These are phyloP conservation scores for Dipus sagitta DNA, from an alignment of 2,797 vertebrate species.

Conservation along the genomic window DNA sequence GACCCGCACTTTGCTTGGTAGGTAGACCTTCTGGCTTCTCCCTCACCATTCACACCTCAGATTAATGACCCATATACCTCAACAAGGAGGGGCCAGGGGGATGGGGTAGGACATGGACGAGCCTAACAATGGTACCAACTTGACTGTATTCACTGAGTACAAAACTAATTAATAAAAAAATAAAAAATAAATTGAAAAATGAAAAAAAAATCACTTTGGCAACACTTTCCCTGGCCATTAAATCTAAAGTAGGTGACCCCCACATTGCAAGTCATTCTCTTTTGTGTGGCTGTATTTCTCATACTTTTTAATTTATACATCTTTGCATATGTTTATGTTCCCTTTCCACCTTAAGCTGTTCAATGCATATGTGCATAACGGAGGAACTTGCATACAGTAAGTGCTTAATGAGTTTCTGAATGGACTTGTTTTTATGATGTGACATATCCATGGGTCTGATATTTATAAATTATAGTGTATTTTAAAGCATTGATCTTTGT, in stretches of 20 bases:
- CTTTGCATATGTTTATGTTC: slow-evolving; percentile 10
- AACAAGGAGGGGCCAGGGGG: too few species aligned
- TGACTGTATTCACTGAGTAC: too few species aligned
- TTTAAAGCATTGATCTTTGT: background rate
- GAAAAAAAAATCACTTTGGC: background rate
- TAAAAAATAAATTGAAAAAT: too few species aligned
- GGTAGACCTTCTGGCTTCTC: background rate
- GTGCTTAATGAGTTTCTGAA: slow-evolving; percentile 4
- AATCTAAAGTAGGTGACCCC: background rate
- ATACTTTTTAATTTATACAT: slow-evolving; percentile 22
- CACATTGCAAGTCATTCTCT: background rate
- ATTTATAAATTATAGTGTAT: background rate
- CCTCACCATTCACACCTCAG: slow-evolving; percentile 2
- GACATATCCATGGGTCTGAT: background rate
- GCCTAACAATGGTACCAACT: too few species aligned
- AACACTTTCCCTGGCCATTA: background rate
- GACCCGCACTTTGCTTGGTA: background rate
- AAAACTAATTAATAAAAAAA: too few species aligned
- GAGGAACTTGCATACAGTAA: background rate
- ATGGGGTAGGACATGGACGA: too few species aligned
- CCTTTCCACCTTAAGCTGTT: background rate
- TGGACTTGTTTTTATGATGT: slow-evolving; percentile 12
- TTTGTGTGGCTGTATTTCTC: background rate
- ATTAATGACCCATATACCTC: too few species aligned
- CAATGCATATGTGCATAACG: background rate